Percentiles rank a stretch among this genome's conserved stretches.
Conservation (phyloP, 2,113 vertebrate species). For the Illadopsis cleaveri region DNA sequence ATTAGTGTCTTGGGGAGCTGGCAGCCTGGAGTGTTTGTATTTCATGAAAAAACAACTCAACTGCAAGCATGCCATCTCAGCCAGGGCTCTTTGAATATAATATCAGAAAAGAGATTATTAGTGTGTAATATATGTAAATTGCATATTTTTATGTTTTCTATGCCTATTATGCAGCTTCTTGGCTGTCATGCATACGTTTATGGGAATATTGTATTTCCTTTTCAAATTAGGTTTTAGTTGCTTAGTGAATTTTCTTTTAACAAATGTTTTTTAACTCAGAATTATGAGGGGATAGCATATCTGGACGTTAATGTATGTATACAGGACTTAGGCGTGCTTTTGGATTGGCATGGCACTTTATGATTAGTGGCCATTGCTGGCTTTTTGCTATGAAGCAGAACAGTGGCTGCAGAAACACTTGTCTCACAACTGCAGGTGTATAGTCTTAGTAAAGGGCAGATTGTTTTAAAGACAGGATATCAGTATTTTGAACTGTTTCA, state of each 20-base stretch:
- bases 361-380: neutral
- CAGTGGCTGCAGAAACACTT: neutral
- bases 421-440: neutral
- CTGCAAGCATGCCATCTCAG: constrained; percentile 22
- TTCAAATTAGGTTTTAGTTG: constrained; percentile 70
- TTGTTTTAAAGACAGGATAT: neutral
- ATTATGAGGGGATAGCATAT: constrained; percentile 33
- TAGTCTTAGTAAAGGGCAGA: neutral
- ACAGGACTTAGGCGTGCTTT: neutral
- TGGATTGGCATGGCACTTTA: neutral
- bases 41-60: constrained; percentile 41
- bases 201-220: constrained; percentile 62
- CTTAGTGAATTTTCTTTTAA: constrained; percentile 58
- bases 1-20: neutral
- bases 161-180: constrained; percentile 65
- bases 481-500: constrained; percentile 39
- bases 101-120: constrained; percentile 72
- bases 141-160: constrained; percentile 73
- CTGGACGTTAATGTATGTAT: constrained; percentile 14
- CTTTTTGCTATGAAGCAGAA: neutral
- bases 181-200: constrained; percentile 70
- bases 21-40: constrained; percentile 27
- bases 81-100: constrained; percentile 58
- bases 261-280: constrained; percentile 61
- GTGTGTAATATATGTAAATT: constrained; percentile 82